phyloP scores from a whole-genome alignment of 53 echinoderm and acorn worm genomes.

The Mesocentrotus franciscanus region DNA sequence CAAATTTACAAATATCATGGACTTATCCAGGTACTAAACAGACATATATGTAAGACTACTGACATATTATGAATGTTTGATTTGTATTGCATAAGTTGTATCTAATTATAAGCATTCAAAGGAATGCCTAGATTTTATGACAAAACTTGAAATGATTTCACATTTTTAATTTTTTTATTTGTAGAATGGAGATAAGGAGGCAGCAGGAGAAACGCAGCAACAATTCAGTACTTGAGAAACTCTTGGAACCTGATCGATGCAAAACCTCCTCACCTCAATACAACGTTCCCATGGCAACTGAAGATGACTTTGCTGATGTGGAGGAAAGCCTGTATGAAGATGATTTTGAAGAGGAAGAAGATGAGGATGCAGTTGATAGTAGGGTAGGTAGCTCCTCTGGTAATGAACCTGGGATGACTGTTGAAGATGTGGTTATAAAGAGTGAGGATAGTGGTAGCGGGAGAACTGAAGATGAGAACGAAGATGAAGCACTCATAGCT shows the following conservation, averaged over 20 bases:
- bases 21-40: too few relatives aligned
- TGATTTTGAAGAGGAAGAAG: constrained; percentile 60
- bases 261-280: background rate
- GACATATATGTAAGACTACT: too few relatives aligned
- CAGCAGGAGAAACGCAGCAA: constrained; percentile 1
- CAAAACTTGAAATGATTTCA: too few relatives aligned
- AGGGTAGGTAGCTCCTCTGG: background rate
- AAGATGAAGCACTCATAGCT: constrained; percentile 46
- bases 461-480: background rate
- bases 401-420: background rate
- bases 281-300: constrained; percentile 29
- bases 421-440: background rate
- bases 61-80: too few relatives aligned
- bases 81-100: too few relatives aligned
- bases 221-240: background rate
- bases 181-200: constrained; percentile 57
- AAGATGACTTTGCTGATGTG: background rate
- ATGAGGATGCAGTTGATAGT: background rate
- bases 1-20: too few relatives aligned
- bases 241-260: background rate
- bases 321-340: constrained; percentile 46
- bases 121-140: too few relatives aligned
- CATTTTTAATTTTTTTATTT: background rate
- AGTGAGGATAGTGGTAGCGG: background rate
- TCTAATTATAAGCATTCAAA: too few relatives aligned